Evolutionary conservation across 2,113 vertebrate species (phyloP).

Genomic region (Scomber scombrus): DNA sequence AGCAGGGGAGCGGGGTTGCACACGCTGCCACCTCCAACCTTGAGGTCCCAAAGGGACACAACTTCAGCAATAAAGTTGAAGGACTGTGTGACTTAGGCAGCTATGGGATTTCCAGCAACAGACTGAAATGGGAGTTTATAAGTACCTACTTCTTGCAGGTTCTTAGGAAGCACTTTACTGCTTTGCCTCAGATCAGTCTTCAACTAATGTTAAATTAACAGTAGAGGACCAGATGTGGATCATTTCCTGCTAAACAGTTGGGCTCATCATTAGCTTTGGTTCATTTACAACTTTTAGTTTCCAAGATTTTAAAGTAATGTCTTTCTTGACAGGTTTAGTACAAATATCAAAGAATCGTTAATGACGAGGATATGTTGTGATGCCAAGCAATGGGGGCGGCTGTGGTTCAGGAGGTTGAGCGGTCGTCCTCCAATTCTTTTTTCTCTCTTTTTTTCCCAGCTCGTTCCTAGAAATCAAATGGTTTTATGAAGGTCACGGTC

Average conservation of each 20-base stretch:
- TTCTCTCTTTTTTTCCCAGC: constrained; percentile 23
- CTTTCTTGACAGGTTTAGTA: constrained; percentile 20
- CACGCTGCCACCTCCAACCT: constrained; percentile 57
- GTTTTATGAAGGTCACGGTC: constrained; percentile 55
- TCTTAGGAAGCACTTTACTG: constrained; percentile 2
- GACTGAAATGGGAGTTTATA: constrained; percentile 43
- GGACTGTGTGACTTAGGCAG: constrained; percentile 51
- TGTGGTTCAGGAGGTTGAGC: no score
- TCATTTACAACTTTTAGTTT: constrained; percentile 9
- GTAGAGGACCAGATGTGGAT: constrained; percentile 17
- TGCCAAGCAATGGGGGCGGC: no score
- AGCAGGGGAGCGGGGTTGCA: constrained; percentile 39
- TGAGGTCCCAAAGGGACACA: constrained; percentile 65
- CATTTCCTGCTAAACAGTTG: constrained; percentile 12
- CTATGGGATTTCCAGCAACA: constrained; percentile 13
- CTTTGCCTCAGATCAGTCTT: constrained; percentile 19
- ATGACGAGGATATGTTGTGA: constrained; percentile 19
- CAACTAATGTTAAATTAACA: constrained; percentile 25
- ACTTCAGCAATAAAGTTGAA: constrained; percentile 70
- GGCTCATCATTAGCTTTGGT: constrained; percentile 12
- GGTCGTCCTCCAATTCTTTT: no score
- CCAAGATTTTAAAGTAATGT: not conserved
- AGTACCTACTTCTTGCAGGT: constrained; percentile 41
- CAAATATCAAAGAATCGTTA: constrained; percentile 28
- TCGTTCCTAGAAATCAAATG: constrained; percentile 56